Percentiles rank a stretch among this genome's conserved stretches.
Evolutionary conservation across 2,113 vertebrate species (phyloP).

Genomic region (Crypturellus undulatus): DNA sequence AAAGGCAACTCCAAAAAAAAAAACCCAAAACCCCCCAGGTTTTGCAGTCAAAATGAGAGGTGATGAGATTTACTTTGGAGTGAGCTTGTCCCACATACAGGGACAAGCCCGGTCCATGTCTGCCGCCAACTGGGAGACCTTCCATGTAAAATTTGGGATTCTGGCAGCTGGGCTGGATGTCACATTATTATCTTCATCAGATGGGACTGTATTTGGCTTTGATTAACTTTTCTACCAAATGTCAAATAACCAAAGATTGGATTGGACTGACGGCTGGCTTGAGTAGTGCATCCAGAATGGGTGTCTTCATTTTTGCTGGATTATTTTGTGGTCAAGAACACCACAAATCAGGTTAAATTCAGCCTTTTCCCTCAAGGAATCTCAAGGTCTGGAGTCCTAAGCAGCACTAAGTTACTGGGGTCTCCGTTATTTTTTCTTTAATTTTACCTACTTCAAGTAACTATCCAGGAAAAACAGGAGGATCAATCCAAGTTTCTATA

Average conservation of each 20-base stretch:
- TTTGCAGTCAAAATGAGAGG: neutral
- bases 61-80: neutral
- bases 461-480: neutral
- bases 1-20: neutral
- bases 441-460: neutral
- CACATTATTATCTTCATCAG: neutral
- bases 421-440: neutral
- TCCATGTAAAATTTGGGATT: rapidly evolving
- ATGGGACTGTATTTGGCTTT: neutral
- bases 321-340: neutral
- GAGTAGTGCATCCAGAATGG: neutral
- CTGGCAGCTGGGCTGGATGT: neutral
- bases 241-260: neutral
- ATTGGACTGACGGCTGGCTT: neutral
- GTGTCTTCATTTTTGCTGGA: neutral
- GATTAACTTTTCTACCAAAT: neutral
- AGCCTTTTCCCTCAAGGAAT: neutral
- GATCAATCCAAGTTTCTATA: neutral
- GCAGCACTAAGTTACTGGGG: neutral
- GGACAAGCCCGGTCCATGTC: neutral
- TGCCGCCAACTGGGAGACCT: neutral
- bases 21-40: too few species aligned
- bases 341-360: neutral
- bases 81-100: neutral
- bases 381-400: neutral